These are phyloP conservation scores for Zaprionus africanus DNA, from an alignment of 1,140 invertebrate genomes.

Conservation along the genomic window DNA sequence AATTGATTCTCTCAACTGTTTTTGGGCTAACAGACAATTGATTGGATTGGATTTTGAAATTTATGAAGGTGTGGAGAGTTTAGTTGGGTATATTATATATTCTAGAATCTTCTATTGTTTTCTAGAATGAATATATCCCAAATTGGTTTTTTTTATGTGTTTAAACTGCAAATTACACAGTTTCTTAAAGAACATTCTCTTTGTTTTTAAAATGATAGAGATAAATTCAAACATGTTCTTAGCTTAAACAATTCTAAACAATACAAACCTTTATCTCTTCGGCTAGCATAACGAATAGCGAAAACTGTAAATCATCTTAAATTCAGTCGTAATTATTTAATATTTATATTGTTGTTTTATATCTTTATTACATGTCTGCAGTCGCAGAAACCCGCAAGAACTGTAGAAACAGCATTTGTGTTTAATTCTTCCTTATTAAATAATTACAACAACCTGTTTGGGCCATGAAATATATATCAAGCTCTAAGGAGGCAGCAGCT, in stretches of 20 bases:
- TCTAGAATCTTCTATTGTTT: background rate
- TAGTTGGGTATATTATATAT: background rate
- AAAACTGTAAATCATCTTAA: background rate
- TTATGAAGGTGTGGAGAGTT: background rate
- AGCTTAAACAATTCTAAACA: background rate
- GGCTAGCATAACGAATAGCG: background rate
- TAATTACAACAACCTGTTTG: slow-evolving; percentile 31
- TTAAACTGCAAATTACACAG: background rate
- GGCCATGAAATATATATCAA: slow-evolving; percentile 14
- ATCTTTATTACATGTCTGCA: background rate
- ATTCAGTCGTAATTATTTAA: background rate
- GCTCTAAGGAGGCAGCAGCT: slow-evolving; percentile 5
- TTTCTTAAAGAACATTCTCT: background rate
- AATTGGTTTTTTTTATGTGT: background rate
- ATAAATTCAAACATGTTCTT: too few relatives aligned
- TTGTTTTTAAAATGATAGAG: background rate
- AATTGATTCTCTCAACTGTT: background rate
- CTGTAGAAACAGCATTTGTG: slow-evolving; percentile 3
- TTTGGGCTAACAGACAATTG: background rate
- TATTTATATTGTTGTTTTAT: background rate
- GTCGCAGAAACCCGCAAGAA: background rate
- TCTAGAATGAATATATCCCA: background rate
- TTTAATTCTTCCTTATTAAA: slow-evolving; percentile 13
- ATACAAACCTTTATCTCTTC: background rate
- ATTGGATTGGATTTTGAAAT: background rate